A percentile compares a stretch with the other conserved stretches of the same genome.
phyloP scores from a whole-genome alignment of 2,888 invertebrate species.

The Helicoverpa assulta region DNA sequence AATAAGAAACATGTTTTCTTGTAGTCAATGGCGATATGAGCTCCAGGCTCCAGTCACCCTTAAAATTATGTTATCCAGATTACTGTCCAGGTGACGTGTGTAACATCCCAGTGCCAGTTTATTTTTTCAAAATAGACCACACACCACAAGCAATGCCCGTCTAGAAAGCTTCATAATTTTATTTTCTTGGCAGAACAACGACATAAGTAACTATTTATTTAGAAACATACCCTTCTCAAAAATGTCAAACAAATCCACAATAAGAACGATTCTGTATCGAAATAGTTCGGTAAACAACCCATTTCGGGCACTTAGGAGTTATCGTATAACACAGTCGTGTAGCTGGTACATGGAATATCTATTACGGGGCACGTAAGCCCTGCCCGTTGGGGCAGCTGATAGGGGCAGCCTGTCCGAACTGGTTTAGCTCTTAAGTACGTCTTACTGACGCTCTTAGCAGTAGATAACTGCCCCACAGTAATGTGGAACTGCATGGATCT shows the following conservation, averaged over 20 bases:
- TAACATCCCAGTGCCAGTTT: too few relatives aligned
- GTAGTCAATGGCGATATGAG: too few relatives aligned
- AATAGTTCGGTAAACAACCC: constrained; percentile 61
- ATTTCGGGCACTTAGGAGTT: constrained; percentile 65
- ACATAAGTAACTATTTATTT: constrained; percentile 9
- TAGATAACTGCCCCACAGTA: constrained; percentile 57
- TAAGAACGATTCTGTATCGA: constrained; percentile 37
- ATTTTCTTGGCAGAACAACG: neutral
- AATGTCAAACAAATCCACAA: constrained; percentile 38
- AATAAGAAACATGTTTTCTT: too few relatives aligned
- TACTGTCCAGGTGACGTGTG: too few relatives aligned
- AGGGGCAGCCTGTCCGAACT: constrained; percentile 68
- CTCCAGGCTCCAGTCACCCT: too few relatives aligned
- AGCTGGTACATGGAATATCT: constrained; percentile 62
- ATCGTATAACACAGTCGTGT: constrained; percentile 63
- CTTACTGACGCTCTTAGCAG: constrained; percentile 70
- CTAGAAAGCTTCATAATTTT: neutral
- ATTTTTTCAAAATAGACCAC: neutral
- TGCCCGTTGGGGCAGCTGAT: constrained; percentile 68
- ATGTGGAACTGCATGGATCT: constrained; percentile 41
- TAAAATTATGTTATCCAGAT: too few relatives aligned
- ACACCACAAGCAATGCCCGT: neutral
- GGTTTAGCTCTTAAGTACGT: constrained; percentile 77
- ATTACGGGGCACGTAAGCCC: constrained; percentile 64
- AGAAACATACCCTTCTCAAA: constrained; percentile 42